Evolutionary conservation across 2,888 invertebrate genomes (phyloP), one percentile per base, ranked within the genome.

Genomic region (Macaria liturata): DNA sequence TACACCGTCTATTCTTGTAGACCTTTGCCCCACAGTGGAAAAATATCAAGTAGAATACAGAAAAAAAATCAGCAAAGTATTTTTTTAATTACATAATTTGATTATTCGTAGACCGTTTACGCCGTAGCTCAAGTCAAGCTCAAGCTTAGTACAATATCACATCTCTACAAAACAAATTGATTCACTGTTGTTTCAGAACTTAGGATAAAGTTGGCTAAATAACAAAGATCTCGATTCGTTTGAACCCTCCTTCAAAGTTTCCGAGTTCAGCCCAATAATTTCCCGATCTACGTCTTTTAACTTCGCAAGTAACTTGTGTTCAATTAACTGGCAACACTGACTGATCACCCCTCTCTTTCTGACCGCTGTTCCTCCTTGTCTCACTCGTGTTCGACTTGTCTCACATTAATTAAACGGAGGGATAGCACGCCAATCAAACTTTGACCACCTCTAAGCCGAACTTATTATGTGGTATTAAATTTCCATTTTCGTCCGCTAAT

Each of bases 361-460:
- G 53, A 61, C 62, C 59, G 60, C 67, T 59, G 48, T 42, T 71
- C 57, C 50, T 85, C 83, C 77, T 78, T 69, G 71, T 86, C 80
- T 69, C 65, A 69, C 86, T 70, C 73, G 73, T 78, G 82, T 78
- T 78, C 78, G 79, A 79, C 80, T 81, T 78, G 78, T 78, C 78
- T 78, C 80, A 84, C 86, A 90, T 90, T 90, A 90, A 91, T 91
- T 89, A 90, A 84, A 86, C 81, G 82, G 79, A 76, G 83, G 85
- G 83, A 85, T 88, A 86, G 84, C 82, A 84, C 84, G 88, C 89
- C 89, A 90, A 91, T 91, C 90, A 91, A 89, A 91, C 84, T 89
- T 86, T 90, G 90, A 90, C 88, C 90, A 81, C 81, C 75, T 78
- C 82, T 89, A 88, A 90, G 85, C 88, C 82, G 73, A 82, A 89